Evolutionary conservation across 64 coral and sea anemone genomes (phyloP), one percentile per base, ranked within the genome.

Genomic region (Stichodactyla mertensii): DNA sequence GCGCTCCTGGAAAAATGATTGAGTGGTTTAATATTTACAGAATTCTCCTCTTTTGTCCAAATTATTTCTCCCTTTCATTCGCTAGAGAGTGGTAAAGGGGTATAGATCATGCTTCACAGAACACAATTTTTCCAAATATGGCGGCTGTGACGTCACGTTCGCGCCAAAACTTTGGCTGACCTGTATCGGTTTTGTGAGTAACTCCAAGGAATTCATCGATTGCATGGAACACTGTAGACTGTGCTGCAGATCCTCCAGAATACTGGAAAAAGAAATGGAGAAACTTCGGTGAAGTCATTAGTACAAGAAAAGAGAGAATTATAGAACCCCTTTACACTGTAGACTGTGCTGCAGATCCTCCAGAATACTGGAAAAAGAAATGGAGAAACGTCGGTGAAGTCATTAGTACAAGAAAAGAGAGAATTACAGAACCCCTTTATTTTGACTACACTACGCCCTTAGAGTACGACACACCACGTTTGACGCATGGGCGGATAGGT

Each of bases 161-260:
- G 36, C 36, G 1, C 36, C 36, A 45, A 59, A 59, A 59, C 15
- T 16, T 16, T 64, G 16, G 13, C 78, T 80, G 15, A 81, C 78
- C 78, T 53, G 78, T 81, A 4, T 52, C n/a, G 5, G 83, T 45
- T 16, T 62, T 9, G 27, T 85, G 83, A 4, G 7, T 16, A 24
- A 85, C 61, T 4, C 56, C 83, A 51, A 85, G 83, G 51, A 85
- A 85, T 61, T 4, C 83, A 64, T 85, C 83, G 26, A 85, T 58
- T 19, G 60, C 83, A 24, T 85, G 83, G 11, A 85, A 85, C 16
- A 31, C 57, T 55, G 83, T 9, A 64, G 54, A 85, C 15, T 85
- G 55, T 7, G 83, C 83, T 16, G 83, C 83, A 85, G 55, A 61
- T 28, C 83, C 83, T 58, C 83, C 83, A 45, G n/a, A 22, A 64